These are phyloP conservation scores for Callaeas wilsoni DNA, from an alignment of 2,113 vertebrate genomes.

Conservation along the genomic window DNA sequence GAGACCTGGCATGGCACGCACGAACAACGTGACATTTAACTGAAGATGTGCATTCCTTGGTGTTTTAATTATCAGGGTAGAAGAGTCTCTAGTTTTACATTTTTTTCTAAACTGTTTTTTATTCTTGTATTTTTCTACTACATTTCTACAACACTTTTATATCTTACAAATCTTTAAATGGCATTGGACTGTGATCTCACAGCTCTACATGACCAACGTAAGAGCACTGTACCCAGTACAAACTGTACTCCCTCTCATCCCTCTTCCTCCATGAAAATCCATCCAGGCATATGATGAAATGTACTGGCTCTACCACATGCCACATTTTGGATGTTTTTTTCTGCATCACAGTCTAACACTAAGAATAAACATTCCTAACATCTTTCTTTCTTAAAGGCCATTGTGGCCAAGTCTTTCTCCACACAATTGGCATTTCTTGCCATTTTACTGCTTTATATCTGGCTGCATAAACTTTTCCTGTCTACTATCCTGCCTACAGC, in stretches of 20 bases:
- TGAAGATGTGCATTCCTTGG: not conserved
- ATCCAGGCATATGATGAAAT: not conserved
- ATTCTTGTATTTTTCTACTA: conserved; percentile 54
- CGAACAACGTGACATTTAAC: not conserved
- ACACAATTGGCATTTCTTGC: not conserved
- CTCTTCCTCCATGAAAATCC: not conserved
- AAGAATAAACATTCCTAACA: not conserved
- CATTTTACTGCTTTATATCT: not conserved
- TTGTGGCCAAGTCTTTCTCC: not conserved
- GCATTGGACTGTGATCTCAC: not conserved
- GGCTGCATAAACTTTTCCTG: not conserved
- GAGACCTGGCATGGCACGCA: not conserved
- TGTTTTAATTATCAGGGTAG: conserved; percentile 4
- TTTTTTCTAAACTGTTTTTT: not conserved
- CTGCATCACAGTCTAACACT: not conserved
- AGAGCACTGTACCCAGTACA: not conserved
- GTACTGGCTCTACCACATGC: not conserved
- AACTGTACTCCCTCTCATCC: not conserved
- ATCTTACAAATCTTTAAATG: not conserved
- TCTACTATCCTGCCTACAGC: not conserved
- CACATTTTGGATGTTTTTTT: no score
- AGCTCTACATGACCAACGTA: not conserved
- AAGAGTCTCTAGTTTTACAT: not conserved
- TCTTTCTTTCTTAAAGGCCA: not conserved
- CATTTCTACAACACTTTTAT: not conserved